Conservation (phyloP, 2,113 vertebrate genomes). For the Saimiri boliviensis region DNA sequence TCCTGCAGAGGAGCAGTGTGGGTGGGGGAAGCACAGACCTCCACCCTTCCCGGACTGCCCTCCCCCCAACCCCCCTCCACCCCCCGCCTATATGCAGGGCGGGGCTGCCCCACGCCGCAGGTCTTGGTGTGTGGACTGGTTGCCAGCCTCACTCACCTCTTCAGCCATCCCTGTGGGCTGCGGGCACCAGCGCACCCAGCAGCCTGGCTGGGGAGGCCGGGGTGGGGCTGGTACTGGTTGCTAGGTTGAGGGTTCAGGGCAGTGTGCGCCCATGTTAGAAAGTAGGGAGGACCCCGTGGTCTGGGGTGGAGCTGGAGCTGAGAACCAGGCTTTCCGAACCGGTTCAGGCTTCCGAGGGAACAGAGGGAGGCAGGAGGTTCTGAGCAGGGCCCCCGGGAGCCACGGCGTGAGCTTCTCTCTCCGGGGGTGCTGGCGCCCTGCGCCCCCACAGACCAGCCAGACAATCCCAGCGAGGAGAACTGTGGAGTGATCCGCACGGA, state of each 20-base stretch:
- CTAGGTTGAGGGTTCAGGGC: neutral
- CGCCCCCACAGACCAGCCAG: constrained; percentile 89
- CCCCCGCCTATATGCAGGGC: rapidly evolving
- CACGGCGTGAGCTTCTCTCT: neutral
- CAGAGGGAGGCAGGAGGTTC: too few species aligned
- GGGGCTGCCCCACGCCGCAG: neutral
- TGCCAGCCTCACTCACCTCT: neutral
- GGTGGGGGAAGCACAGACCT: neutral
- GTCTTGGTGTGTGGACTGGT: neutral
- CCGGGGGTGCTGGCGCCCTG: neutral
- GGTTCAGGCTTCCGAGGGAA: neutral
- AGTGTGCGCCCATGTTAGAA: neutral
- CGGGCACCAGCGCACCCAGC: neutral
- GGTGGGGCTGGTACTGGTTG: neutral
- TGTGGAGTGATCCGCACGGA: constrained; percentile 96
- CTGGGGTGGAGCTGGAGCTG: neutral
- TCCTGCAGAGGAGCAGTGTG: neutral
- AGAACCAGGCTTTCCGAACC: neutral
- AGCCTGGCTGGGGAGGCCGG: neutral
- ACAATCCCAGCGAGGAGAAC: constrained; percentile 93
- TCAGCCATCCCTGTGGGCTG: neutral
- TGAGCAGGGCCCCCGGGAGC: neutral
- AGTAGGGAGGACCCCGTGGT: neutral
- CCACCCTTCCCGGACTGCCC: too few species aligned
- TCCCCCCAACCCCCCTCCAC: too few species aligned